Conservation (phyloP, 1,140 invertebrate species). For the Bilobella aurantiaca region DNA sequence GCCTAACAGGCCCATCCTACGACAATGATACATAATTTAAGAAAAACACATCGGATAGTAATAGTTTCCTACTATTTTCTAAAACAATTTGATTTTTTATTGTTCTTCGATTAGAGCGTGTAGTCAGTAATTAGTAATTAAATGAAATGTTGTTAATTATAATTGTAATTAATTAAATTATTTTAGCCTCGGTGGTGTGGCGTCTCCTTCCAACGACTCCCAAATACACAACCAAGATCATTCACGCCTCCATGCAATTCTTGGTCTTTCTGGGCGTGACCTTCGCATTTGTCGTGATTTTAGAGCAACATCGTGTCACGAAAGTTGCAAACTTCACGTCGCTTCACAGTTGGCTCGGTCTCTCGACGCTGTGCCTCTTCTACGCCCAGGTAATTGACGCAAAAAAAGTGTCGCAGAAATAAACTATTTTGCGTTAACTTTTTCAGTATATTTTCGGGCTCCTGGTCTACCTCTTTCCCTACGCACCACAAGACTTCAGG, state of each 20-base stretch:
- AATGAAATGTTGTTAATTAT: too few relatives aligned
- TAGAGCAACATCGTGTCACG: constrained; percentile 7
- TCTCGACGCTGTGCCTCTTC: not conserved
- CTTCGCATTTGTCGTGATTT: constrained; percentile 13
- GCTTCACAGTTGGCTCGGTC: constrained; percentile 27
- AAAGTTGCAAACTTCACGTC: constrained; percentile 19
- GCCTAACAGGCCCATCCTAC: too few relatives aligned
- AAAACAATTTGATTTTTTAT: too few relatives aligned
- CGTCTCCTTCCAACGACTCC: constrained; percentile 26
- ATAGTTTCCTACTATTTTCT: too few relatives aligned
- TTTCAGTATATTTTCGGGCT: not conserved
- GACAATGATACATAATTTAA: too few relatives aligned
- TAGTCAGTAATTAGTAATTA: too few relatives aligned
- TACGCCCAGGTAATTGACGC: not conserved
- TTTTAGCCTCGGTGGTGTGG: constrained; percentile 27
- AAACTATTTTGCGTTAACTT: not conserved
- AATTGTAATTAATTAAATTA: too few relatives aligned
- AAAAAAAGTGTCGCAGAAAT: not conserved
- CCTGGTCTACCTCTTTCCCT: not conserved
- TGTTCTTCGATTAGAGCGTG: too few relatives aligned
- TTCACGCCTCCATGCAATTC: constrained; percentile 30
- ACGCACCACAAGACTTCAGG: not conserved
- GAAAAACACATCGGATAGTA: too few relatives aligned
- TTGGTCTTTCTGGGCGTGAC: constrained; percentile 15
- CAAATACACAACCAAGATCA: constrained; percentile 27